Evolutionary conservation across 2,113 vertebrate species (phyloP).

Genomic region (Anhinga rufa): DNA sequence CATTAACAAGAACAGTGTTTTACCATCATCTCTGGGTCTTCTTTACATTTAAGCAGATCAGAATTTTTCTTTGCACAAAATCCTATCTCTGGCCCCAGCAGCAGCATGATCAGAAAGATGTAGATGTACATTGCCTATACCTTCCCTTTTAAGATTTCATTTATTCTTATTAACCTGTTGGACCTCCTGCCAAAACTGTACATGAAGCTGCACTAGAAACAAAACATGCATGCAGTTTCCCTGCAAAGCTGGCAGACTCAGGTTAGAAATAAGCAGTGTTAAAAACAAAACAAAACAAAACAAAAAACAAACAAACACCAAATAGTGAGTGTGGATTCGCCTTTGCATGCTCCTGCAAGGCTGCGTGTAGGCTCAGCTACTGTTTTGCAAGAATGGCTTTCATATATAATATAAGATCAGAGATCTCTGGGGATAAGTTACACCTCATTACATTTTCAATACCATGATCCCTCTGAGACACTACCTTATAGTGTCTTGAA

Average conservation of each 20-base stretch:
- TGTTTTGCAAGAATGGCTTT: conserved; percentile 45
- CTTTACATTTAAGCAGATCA: neutral
- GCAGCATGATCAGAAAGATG: conserved; percentile 2
- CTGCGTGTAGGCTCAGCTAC: neutral
- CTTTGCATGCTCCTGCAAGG: neutral
- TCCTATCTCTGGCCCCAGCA: neutral
- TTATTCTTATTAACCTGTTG: conserved; percentile 33
- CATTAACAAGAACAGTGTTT: neutral
- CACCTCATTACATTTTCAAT: conserved; percentile 41
- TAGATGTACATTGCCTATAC: neutral
- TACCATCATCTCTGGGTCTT: neutral
- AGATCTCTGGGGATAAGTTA: conserved; percentile 43
- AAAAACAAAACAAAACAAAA: neutral
- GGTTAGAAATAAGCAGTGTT: neutral
- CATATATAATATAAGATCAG: conserved; percentile 27
- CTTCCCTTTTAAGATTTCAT: conserved; percentile 12
- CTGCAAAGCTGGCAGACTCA: neutral
- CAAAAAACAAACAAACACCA: neutral
- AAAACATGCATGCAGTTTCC: neutral
- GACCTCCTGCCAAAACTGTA: neutral
- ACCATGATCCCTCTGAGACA: conserved; percentile 32
- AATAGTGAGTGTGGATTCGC: neutral
- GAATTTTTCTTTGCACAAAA: neutral
- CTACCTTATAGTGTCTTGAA: conserved; percentile 25
- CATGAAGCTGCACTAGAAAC: neutral